Evolutionary conservation across 2,888 invertebrate species (phyloP), one percentile per base, ranked within the genome.

Genomic region (Stenotaenia linearis): DNA sequence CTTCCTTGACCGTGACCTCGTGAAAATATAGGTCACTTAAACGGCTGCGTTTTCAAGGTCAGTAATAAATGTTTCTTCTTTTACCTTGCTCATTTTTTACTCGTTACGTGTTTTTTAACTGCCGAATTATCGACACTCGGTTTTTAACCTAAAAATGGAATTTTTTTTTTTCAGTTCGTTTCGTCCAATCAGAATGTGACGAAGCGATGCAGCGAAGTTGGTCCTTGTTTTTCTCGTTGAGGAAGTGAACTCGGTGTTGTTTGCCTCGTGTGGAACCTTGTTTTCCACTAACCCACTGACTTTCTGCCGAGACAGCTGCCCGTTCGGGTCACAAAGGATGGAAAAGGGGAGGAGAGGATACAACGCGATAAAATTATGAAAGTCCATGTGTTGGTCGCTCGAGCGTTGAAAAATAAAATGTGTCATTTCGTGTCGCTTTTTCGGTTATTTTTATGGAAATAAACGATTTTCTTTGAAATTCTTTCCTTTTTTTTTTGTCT

Each of bases 241-340:
- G 69, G 69, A 69, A 69, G 69, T 69, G 23, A 69, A 69, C 69
- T 28, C 25, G 25, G 69, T 69, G 69, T 69, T 69, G 69, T 69
- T 69, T 69, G 69, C 23, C 50, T 50, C 50, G 25, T 18, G 12
- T 69, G 69, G 69, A 69, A 69, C 69, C 69, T 69, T 69, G 69
- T 69, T 69, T 69, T 69, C 69, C 69, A 69, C 69, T 69, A 69
- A 69, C 69, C 69, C 69, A 69, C 25, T 69, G 69, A 69, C 69
- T 69, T 69, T 69, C 69, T 28, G 28, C 69, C 28, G 28, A 28
- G 25, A 69, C 69, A 69, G 69, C 69, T 69, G 69, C 25, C 69
- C 69, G 28, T 69, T 69, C 69, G n/a, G 69, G 69, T 69, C 69
- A 69, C 28, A 69, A 28, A 28, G 28, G 69, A 69, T 28, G 69